Base-by-base conservation (phyloP, 92 coral and sea anemone species). In the Bergia puertoricense region DNA sequence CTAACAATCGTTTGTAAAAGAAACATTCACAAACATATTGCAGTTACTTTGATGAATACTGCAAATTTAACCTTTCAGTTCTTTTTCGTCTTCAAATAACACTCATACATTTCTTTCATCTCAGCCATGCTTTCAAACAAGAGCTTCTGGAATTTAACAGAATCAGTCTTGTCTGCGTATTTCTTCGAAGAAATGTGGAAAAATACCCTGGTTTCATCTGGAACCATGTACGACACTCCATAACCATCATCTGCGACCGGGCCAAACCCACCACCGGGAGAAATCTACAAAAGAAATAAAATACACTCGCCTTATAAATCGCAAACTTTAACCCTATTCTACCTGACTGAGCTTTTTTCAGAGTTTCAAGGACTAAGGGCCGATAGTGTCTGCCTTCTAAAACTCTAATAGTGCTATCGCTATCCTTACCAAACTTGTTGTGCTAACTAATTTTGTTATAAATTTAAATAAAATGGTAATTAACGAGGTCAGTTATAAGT, bases 191-290 rank as follows among this genome's bases (percentile, higher is more conserved):
- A 97, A 76, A 97, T 91, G 86, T 97, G 99, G 91, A 97, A 97
- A 91, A 97, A 95, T 84, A 97, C 91, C 74, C 90, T 86, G 85
- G 93, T 93, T 18, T 97, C 99, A 51, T 95, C 95, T 16, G 99
- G 99, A 15, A 97, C 99, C 99, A 97, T 97, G 89, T 96, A 96
- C 14, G 99, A 95, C 37, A 96, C 94, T 18, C 99, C 99, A 91
- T 96, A 96, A 10, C 99, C 99, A 78, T 96, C 98, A 84, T 96
- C 99, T n/a, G 96, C 94, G 8, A 96, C 99, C 11, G 99, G 99
- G 22, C 99, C 99, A 80, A 96, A 96, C 15, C 99, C 99, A 22
- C 99, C 99, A 11, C 99, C 99, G 22, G 99, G 99, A 43, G 95
- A 95, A 77, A 96, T 90, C 99, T 96, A 90, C 77, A 86, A 65